Evolutionary conservation across 2,888 invertebrate species (phyloP), one percentile per base, ranked within the genome.

Genomic region (Megamerina dolium): DNA sequence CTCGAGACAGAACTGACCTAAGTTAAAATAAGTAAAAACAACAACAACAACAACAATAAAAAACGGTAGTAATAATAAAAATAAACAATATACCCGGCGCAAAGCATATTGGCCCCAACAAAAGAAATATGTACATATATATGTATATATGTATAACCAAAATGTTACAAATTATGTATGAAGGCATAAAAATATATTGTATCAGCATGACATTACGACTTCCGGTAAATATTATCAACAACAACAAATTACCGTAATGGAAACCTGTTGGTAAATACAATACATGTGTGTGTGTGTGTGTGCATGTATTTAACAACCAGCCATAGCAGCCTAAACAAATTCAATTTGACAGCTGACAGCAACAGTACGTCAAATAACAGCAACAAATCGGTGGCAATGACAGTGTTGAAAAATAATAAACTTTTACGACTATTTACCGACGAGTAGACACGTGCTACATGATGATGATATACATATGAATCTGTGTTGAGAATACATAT

Each of bases 351-450:
- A 64, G 64, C 62, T 64, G 45, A 41, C 35, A 57, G 54, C 51
- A 49, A 41, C 48, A 43, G 19, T 8, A 10, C 29, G 52, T 51
- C 51, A 53, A 41, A 38, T 45, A 49, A 44, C 45, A 48, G 37
- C 46, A 51, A 49, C 46, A 53, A 43, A 34, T 46, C 36, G 45
- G 47, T 48, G 41, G 50, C 50, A 51, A 48, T 43, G 48, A 50
- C 31, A 51, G 41, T 50, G 51, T 51, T 51, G 51, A 37, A 56
- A 61, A 63, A 62, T 60, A 64, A 67, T 67, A 66, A 67, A 68
- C 58, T 67, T 67, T 67, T 67, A 67, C 66, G 68, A 68, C 61
- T 64, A 66, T 65, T 63, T 64, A 63, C 64, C 63, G 64, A 61
- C 61, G 51, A 50, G 52, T 54, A 59, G 66, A 59, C 64, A 64